phyloP scores from a whole-genome alignment of 1,140 invertebrate genomes.

The Rhyacophila brunnea region DNA sequence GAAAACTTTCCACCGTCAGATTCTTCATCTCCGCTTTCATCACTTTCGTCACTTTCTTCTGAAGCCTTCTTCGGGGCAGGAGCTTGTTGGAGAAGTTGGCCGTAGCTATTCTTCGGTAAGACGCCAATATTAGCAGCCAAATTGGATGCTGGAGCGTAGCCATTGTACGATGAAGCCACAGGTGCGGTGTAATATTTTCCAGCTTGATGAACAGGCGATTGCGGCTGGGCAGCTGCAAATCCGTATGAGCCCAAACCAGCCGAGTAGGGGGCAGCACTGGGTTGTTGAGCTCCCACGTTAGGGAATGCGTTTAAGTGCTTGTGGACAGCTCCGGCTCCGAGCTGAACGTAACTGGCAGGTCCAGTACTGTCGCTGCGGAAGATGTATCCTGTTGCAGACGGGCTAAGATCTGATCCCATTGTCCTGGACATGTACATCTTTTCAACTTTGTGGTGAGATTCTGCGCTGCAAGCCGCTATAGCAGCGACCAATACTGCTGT shows the following conservation, averaged over 20 bases:
- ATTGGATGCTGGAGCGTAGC: constrained; percentile 4
- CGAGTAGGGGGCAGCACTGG: not conserved
- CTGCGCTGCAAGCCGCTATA: constrained; percentile 5
- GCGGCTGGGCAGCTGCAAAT: not conserved
- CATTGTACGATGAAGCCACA: not conserved
- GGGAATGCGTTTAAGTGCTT: constrained; percentile 45
- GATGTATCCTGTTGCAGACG: constrained; percentile 54
- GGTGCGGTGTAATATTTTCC: constrained; percentile 6
- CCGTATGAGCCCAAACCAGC: not conserved
- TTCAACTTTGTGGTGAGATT: constrained; percentile 39
- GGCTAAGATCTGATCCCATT: constrained; percentile 50
- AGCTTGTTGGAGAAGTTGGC: not conserved
- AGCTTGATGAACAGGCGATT: not conserved
- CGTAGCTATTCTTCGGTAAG: constrained; percentile 9
- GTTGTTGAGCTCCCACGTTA: not conserved
- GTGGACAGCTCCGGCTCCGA: constrained; percentile 50
- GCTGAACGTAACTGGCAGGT: constrained; percentile 47
- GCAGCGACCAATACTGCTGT: not conserved
- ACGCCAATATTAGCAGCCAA: constrained; percentile 5
- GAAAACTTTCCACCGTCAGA: constrained; percentile 30
- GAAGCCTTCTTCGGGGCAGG: not conserved
- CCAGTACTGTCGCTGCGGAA: constrained; percentile 53
- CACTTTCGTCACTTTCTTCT: not conserved
- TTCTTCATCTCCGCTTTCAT: constrained; percentile 39
- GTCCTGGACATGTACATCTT: constrained; percentile 52